phyloP scores from a whole-genome alignment of 53 echinoderm and acorn worm species.

The Echinometra lucunter region DNA sequence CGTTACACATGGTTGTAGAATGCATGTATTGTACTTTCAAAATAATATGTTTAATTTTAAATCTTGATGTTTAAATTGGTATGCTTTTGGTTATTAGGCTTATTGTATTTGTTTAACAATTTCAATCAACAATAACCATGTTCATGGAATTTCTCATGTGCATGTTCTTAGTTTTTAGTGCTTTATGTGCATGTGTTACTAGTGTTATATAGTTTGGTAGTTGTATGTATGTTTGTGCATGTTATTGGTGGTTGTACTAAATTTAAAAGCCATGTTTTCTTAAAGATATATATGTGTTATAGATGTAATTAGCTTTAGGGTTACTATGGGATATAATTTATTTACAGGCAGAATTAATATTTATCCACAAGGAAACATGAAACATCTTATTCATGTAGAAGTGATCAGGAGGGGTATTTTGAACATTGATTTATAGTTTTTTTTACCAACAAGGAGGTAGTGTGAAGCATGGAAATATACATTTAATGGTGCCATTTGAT shows the following conservation, averaged over 20 bases:
- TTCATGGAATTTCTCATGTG: neutral
- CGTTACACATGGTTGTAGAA: neutral
- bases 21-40: neutral
- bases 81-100: neutral
- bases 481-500: neutral
- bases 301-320: neutral
- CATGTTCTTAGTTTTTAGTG: slow-evolving; percentile 7
- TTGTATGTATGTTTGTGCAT: neutral
- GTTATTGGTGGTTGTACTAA: neutral
- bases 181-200: slow-evolving; percentile 24
- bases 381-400: neutral
- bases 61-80: neutral
- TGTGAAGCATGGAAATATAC: neutral
- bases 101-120: neutral
- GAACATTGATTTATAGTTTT: neutral
- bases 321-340: neutral
- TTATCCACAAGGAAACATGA: neutral
- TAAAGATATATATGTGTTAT: too few relatives aligned
- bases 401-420: neutral
- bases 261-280: too few relatives aligned
- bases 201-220: slow-evolving; percentile 9
- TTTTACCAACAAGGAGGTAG: neutral
- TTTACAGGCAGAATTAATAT: neutral
- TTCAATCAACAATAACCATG: neutral
- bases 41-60: neutral